phyloP scores from a whole-genome alignment of 2,797 vertebrate species.

The Lepus townsendii region DNA sequence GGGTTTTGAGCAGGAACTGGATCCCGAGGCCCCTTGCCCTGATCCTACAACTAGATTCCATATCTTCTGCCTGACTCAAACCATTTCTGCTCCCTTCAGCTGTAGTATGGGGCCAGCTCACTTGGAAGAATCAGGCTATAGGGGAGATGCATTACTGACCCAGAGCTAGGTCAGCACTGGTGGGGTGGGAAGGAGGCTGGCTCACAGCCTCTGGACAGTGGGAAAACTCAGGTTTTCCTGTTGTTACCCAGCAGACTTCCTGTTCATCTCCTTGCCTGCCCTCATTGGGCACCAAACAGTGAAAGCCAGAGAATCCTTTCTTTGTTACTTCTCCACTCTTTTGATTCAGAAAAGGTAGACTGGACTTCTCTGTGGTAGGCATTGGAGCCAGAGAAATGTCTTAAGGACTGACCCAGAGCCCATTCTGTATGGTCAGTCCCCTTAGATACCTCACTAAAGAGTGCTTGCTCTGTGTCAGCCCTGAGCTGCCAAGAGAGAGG shows the following conservation, averaged over 20 bases:
- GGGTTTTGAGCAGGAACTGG: background rate
- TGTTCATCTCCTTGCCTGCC: background rate
- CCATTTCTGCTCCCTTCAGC: background rate
- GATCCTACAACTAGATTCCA: background rate
- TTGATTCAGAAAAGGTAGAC: slow-evolving; percentile 35
- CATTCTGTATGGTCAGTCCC: background rate
- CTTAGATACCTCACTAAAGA: background rate
- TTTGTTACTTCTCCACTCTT: slow-evolving; percentile 5
- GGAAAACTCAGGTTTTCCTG: slow-evolving; percentile 45
- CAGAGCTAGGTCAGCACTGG: background rate
- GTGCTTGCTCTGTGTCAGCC: background rate
- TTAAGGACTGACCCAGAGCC: background rate
- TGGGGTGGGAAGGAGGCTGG: background rate
- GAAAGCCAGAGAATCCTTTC: slow-evolving; percentile 53
- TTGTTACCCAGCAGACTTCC: slow-evolving; percentile 22
- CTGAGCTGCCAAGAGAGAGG: background rate
- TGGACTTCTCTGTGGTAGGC: background rate
- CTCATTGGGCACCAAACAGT: slow-evolving; percentile 33
- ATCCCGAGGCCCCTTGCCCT: background rate
- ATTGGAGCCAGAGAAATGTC: slow-evolving; percentile 29
- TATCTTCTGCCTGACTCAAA: slow-evolving; percentile 40
- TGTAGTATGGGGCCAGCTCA: background rate
- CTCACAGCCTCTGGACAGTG: background rate
- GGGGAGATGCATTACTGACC: slow-evolving; percentile 15
- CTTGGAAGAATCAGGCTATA: slow-evolving; percentile 20